These are phyloP conservation scores for Pocillopora damicornis DNA, from an alignment of 64 coral and sea anemone species.

Conservation along the genomic window DNA sequence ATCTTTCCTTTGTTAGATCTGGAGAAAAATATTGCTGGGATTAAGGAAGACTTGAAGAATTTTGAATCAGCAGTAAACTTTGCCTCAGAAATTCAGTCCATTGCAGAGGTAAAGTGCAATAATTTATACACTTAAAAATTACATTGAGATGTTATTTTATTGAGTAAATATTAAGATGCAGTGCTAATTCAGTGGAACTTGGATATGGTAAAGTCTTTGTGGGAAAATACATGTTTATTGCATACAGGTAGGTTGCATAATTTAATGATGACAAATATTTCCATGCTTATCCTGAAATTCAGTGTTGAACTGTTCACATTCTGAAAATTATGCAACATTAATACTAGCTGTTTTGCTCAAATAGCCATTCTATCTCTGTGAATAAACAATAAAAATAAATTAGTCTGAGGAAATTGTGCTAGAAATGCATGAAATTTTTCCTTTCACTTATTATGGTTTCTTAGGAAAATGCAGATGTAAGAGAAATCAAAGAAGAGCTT, in stretches of 20 bases:
- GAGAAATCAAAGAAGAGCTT: constrained; percentile 96
- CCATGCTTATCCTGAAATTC: constrained; percentile 36
- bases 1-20: constrained; percentile 26
- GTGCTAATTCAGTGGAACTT: no score
- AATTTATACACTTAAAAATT: background rate
- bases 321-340: constrained; percentile 21
- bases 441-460: background rate
- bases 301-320: background rate
- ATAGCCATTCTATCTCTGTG: background rate
- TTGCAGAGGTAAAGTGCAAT: constrained; percentile 44
- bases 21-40: constrained; percentile 64
- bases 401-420: background rate
- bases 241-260: background rate
- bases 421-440: background rate
- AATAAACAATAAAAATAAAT: background rate
- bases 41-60: constrained; percentile 69
- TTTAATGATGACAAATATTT: constrained; percentile 25
- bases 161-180: no score
- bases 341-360: background rate
- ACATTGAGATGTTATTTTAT: background rate
- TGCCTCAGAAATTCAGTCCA: constrained; percentile 57
- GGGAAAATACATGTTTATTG: no score
- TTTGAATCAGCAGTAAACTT: constrained; percentile 63
- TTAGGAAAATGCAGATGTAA: constrained; percentile 56
- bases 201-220: no score